Conservation (phyloP, 2,797 vertebrate genomes). For the Scarus forsteni region DNA sequence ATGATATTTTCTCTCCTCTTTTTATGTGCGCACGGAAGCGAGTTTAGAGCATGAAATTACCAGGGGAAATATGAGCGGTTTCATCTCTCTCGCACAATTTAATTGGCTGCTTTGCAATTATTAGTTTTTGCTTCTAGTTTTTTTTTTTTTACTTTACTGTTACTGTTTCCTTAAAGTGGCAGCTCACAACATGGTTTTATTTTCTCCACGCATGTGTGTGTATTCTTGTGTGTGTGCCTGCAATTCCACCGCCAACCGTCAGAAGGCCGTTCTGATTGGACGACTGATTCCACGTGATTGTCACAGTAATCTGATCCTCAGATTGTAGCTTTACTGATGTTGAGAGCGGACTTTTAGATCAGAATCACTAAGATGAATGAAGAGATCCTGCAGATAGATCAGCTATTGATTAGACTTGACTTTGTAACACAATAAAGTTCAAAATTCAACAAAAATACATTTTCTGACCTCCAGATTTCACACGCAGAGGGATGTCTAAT, state of each 20-base stretch:
- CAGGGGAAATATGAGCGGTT: slow-evolving; percentile 99
- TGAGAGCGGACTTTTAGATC: slow-evolving; percentile 1
- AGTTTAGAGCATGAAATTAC: slow-evolving; percentile 99
- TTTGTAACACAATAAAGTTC: slow-evolving; percentile 21
- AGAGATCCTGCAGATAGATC: not conserved
- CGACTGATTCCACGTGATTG: slow-evolving; percentile 58
- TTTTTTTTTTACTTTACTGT: slow-evolving; percentile 96
- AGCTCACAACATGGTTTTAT: slow-evolving; percentile 80
- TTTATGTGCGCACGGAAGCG: slow-evolving; percentile 94
- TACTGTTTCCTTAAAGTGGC: slow-evolving; percentile 99
- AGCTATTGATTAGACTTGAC: not conserved
- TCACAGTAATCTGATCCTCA: slow-evolving; percentile 44
- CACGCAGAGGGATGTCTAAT: slow-evolving; percentile 35
- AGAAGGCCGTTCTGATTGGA: slow-evolving; percentile 67
- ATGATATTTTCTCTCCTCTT: slow-evolving; percentile 99
- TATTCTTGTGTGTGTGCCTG: slow-evolving; percentile 34
- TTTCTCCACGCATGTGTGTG: slow-evolving; percentile 43
- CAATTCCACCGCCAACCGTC: slow-evolving; percentile 38
- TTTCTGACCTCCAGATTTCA: slow-evolving; percentile 51
- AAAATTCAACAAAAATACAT: slow-evolving; percentile 35
- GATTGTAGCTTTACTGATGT: slow-evolving; percentile 60
- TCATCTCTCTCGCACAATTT: slow-evolving; percentile 99
- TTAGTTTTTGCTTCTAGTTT: slow-evolving; percentile 99
- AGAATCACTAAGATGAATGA: not conserved
- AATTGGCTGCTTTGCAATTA: slow-evolving; percentile 99